phyloP scores from a whole-genome alignment of 2,113 vertebrate genomes.

The Ahaetulla prasina region DNA sequence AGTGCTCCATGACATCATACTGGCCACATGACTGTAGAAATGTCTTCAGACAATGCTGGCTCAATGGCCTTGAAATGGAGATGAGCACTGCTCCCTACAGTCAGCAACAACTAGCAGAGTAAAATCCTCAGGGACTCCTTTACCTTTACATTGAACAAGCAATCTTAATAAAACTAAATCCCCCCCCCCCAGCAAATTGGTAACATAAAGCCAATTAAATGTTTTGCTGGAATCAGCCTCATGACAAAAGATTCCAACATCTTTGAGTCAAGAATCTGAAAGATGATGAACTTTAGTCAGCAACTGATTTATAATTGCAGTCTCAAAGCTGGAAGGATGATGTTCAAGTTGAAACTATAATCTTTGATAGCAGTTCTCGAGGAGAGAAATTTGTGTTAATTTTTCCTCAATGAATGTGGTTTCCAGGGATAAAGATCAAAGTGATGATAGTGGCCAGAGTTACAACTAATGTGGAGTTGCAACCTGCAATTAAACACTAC shows the following conservation, averaged over 20 bases:
- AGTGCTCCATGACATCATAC: not conserved
- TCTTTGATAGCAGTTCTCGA: constrained; percentile 44
- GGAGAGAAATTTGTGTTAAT: constrained; percentile 68
- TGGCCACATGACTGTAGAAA: not conserved
- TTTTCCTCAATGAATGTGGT: constrained; percentile 73
- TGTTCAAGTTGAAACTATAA: constrained; percentile 62
- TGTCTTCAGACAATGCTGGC: not conserved
- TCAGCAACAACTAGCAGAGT: not conserved
- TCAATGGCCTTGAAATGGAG: not conserved
- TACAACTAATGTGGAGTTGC: constrained; percentile 63
- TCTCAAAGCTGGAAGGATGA: constrained; percentile 51
- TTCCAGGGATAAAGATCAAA: constrained; percentile 77
- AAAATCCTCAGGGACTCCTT: constrained; percentile 6
- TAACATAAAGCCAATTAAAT: constrained; percentile 40
- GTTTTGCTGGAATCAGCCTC: constrained; percentile 5
- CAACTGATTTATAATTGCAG: constrained; percentile 52
- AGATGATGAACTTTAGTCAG: constrained; percentile 36
- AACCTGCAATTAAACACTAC: constrained; percentile 71
- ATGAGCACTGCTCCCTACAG: not conserved
- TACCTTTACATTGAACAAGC: not conserved
- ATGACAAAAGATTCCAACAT: constrained; percentile 4
- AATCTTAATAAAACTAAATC: not conserved
- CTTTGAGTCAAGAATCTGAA: not conserved
- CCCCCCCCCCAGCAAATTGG: not conserved
- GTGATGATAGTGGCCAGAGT: constrained; percentile 69